phyloP scores from a whole-genome alignment of 1,140 invertebrate genomes.

The silkworm (Bombyx mori) region DNA sequence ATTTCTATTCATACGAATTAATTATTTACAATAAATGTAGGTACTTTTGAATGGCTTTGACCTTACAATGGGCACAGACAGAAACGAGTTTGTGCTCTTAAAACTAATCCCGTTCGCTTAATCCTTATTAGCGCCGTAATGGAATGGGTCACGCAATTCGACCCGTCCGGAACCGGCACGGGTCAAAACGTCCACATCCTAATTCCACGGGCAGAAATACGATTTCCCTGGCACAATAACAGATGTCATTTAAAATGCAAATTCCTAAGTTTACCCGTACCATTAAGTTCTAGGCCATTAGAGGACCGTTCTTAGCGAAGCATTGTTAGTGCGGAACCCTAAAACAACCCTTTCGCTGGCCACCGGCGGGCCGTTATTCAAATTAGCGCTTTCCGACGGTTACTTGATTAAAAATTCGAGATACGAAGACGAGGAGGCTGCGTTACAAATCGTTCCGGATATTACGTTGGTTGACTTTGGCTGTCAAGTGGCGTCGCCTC shows the following conservation, averaged over 20 bases:
- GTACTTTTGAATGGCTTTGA: too few species aligned
- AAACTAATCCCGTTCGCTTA: too few species aligned
- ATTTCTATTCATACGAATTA: too few species aligned
- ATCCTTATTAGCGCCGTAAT: too few species aligned
- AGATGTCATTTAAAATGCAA: constrained; percentile 18
- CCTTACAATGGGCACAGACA: too few species aligned
- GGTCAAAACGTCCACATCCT: constrained; percentile 11
- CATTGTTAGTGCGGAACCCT: constrained; percentile 18
- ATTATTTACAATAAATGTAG: too few species aligned
- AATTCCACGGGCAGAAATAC: constrained; percentile 3
- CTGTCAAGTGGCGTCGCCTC: too few species aligned
- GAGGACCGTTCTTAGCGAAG: constrained; percentile 8
- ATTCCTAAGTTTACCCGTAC: constrained; percentile 10
- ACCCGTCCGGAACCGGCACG: constrained; percentile 6
- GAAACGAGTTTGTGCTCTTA: too few species aligned
- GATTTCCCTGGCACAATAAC: constrained; percentile 9
- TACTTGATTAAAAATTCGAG: constrained; percentile 52
- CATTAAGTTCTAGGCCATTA: constrained; percentile 7
- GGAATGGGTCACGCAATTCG: too few species aligned
- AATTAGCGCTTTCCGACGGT: constrained; percentile 41
- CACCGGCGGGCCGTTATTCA: constrained; percentile 34
- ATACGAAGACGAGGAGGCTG: constrained; percentile 15
- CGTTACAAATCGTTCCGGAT: constrained; percentile 1
- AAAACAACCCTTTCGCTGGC: constrained; percentile 24
- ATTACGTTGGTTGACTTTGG: neutral